Conservation (phyloP, 2,888 invertebrate species). For the Blastobasis adustella region DNA sequence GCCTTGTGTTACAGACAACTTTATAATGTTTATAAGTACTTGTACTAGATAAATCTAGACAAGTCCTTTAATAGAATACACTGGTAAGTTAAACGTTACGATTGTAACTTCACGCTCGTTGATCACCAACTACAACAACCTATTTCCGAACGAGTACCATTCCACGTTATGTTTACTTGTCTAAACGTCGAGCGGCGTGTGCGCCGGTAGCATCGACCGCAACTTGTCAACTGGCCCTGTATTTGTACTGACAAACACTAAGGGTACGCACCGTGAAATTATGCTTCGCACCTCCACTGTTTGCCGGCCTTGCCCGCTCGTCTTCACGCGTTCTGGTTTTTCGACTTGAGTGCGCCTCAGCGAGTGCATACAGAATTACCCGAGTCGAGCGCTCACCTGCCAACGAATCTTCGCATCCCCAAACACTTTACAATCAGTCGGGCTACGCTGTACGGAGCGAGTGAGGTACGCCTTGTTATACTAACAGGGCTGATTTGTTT, state of each 20-base stretch:
- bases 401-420: no score
- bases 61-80: no score
- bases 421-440: conserved; percentile 28
- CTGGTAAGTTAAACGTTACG: no score
- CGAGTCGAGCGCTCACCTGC: conserved; percentile 17
- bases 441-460: conserved; percentile 28
- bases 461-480: conserved; percentile 43
- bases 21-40: no score
- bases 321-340: conserved; percentile 59
- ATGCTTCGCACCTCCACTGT: conserved; percentile 49
- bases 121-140: no score
- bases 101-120: no score
- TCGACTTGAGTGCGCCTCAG: conserved; percentile 51
- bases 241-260: conserved; percentile 14
- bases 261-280: conserved; percentile 51
- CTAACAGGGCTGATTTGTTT: conserved; percentile 46
- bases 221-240: conserved; percentile 10
- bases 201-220: conserved; percentile 17
- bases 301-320: conserved; percentile 38
- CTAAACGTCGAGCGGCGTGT: background rate
- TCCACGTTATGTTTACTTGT: no score
- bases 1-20: no score
- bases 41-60: no score
- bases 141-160: no score
- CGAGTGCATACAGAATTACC: conserved; percentile 42